Percentiles rank a stretch among this genome's conserved stretches.
Conservation (phyloP, 2,888 invertebrate genomes). For the Argyresthia albistria region DNA sequence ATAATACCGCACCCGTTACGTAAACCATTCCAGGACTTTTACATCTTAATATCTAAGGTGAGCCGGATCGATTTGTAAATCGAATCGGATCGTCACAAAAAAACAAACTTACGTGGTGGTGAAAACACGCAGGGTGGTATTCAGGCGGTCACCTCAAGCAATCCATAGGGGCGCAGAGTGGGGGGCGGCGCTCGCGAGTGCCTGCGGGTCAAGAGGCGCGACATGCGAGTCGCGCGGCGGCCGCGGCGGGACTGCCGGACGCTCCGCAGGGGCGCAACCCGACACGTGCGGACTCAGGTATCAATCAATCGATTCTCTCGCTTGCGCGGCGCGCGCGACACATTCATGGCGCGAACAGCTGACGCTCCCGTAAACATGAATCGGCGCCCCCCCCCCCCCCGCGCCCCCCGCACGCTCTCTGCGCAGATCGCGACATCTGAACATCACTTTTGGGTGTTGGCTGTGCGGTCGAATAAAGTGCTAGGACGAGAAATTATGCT, state of each 20-base stretch:
- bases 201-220: conserved; percentile 14
- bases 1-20: too few species aligned
- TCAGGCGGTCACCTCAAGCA: conserved; percentile 48
- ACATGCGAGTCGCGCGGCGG: conserved; percentile 43
- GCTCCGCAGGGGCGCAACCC: conserved; percentile 37
- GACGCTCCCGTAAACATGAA: conserved; percentile 69
- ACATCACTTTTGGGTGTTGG: not conserved
- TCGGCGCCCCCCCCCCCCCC: conserved; percentile 27
- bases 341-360: conserved; percentile 65
- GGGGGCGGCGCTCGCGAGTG: conserved; percentile 12
- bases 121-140: conserved; percentile 8
- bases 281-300: conserved; percentile 45
- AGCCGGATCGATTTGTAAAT: too few species aligned
- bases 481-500: not conserved
- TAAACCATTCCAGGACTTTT: too few species aligned
- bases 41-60: too few species aligned
- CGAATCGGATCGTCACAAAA: not conserved
- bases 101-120: not conserved
- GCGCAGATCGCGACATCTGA: conserved; percentile 1
- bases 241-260: conserved; percentile 42
- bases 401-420: conserved; percentile 13
- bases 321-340: conserved; percentile 30
- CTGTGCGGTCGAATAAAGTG: not conserved
- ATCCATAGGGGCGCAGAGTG: conserved; percentile 41
- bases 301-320: conserved; percentile 60